Evolutionary conservation across 2,797 vertebrate genomes (phyloP), one percentile per base, ranked within the genome.

Genomic region (Mus spretus): DNA sequence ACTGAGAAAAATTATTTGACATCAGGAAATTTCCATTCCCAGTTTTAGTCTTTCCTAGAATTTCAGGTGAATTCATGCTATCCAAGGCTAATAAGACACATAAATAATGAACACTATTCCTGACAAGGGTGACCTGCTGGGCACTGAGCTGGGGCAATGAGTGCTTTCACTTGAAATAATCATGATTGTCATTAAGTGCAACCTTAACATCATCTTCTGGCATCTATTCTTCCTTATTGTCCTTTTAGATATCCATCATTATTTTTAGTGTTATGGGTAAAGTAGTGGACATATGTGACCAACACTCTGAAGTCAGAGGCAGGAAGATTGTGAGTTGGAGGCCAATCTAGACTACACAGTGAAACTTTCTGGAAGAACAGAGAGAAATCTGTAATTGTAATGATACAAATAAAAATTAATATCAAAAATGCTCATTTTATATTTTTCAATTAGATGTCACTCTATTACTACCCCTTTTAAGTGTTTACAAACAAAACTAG

Each of bases 1-100:
- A 77, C 31, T 90, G n/a, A 88, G 61, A 82, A 96, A 93, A 95
- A 26, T 75, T 24, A 1, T 65, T 96, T 87, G 37, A 57, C 20
- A 75, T 91, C 12, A 50, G 26, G 70, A 53, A 85, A 86, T 92
- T 92, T 93, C 55, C 83, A 93, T 80, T 92, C 17, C 15, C 17
- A 86, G 10, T 8, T 89, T 83, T 70, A 37, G 11, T 85, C 6
- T 20, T 10, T 53, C 3, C 8, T 70, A 37, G 75, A 8, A 34
- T 2, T 1, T 44, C 40, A 74, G 37, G n/a, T 44, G 26, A 17
- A n/a, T n/a, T 80, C 28, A 70, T 20, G 9, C 8, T 83, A 13
- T 22, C 10, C n/a, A 67, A 40, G 13, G 24, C 24, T 24, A 83
- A 20, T 12, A 40, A 2, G 37, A 67, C 34, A 34, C 3, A 0